phyloP scores from a whole-genome alignment of 2,113 vertebrate genomes.

The Heterotilapia buettikoferi region DNA sequence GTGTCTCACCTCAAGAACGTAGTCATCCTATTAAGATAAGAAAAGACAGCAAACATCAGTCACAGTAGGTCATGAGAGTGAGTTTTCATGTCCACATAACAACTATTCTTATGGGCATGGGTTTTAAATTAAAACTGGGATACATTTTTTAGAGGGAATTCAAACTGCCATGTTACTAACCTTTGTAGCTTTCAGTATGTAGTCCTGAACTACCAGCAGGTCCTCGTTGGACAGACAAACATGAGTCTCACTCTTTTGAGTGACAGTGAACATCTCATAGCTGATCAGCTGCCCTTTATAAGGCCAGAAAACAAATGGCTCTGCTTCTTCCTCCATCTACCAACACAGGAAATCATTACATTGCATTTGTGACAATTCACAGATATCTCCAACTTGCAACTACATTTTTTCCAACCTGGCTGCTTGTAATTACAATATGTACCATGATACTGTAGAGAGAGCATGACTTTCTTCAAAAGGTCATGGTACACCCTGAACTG shows the following conservation, averaged over 20 bases:
- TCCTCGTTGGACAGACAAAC: conserved; percentile 90
- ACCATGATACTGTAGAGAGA: neutral
- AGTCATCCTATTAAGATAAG: conserved; percentile 81
- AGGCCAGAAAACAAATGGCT: conserved; percentile 85
- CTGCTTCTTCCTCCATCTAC: conserved; percentile 71
- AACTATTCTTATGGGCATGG: neutral
- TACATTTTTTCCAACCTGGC: neutral
- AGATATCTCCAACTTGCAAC: neutral
- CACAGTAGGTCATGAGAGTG: neutral
- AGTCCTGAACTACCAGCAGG: conserved; percentile 86
- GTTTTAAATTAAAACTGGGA: neutral
- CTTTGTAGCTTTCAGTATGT: conserved; percentile 88
- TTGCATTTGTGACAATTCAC: neutral
- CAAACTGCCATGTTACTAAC: conserved; percentile 47
- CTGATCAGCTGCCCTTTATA: conserved; percentile 83
- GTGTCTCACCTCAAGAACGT: conserved; percentile 88
- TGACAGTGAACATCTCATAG: conserved; percentile 85
- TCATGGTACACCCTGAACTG: neutral
- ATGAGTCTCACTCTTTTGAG: conserved; percentile 81
- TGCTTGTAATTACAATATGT: neutral
- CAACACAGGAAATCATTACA: neutral
- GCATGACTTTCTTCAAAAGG: neutral
- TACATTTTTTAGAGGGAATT: neutral
- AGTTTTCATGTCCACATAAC: neutral
- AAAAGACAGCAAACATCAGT: neutral